Percentiles rank a stretch among this genome's conserved stretches.
These are phyloP conservation scores for Nerophis lumbriciformis DNA, from an alignment of 2,113 vertebrate genomes.

Conservation along the genomic window DNA sequence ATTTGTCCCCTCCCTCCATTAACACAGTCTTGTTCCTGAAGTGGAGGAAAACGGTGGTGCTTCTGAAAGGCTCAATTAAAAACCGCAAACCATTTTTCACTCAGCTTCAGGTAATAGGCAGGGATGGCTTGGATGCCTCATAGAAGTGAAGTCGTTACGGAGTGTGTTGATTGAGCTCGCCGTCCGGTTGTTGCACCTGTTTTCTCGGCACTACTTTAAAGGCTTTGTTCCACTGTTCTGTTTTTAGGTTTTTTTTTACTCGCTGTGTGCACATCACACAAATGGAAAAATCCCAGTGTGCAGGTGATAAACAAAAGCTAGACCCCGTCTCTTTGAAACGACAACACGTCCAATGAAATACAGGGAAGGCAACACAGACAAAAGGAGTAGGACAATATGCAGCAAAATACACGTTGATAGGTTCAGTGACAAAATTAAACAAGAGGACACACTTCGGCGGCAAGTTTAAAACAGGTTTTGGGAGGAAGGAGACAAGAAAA, in stretches of 20 bases:
- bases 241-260: not conserved
- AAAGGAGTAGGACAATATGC: constrained; percentile 63
- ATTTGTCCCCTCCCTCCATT: constrained; percentile 14
- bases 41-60: constrained; percentile 14
- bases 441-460: constrained; percentile 31
- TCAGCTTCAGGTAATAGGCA: constrained; percentile 21
- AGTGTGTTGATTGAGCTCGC: constrained; percentile 15
- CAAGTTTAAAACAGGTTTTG: constrained; percentile 5
- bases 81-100: constrained; percentile 37
- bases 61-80: constrained; percentile 55
- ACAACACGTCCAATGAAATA: constrained; percentile 43
- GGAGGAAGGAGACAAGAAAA: constrained; percentile 54
- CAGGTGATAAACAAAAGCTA: constrained; percentile 27
- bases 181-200: constrained; percentile 15
- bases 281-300: constrained; percentile 36
- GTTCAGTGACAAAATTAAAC: constrained; percentile 25
- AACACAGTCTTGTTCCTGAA: constrained; percentile 8
- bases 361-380: constrained; percentile 49
- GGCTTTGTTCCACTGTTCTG: constrained; percentile 20
- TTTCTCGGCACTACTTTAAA: constrained; percentile 5
- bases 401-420: constrained; percentile 40
- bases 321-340: constrained; percentile 37
- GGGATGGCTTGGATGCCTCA: constrained; percentile 34
- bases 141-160: constrained; percentile 34
- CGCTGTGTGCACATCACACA: constrained; percentile 13